phyloP scores from a whole-genome alignment of 2,797 vertebrate genomes.

The Smutsia temminckii region DNA sequence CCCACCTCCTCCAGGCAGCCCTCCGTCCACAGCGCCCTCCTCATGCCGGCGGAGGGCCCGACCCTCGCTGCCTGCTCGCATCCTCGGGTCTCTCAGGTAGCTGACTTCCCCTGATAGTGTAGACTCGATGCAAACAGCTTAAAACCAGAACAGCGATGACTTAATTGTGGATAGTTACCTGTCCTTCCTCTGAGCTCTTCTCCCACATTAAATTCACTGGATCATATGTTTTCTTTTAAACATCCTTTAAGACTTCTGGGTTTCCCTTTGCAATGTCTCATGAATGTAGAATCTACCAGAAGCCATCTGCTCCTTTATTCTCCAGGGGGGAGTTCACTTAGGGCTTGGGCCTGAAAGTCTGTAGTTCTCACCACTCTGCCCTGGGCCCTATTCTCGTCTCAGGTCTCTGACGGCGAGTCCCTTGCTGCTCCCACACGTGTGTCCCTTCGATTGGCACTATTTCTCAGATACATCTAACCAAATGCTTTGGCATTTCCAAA shows the following conservation, averaged over 20 bases:
- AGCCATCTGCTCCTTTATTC: neutral
- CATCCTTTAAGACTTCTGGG: conserved; percentile 1
- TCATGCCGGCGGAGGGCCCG: too few species aligned
- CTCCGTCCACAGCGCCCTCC: too few species aligned
- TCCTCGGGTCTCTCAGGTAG: too few species aligned
- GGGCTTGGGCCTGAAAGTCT: neutral
- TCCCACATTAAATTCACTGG: neutral
- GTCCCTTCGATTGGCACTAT: neutral
- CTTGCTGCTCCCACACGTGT: rapidly evolving
- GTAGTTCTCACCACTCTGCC: neutral
- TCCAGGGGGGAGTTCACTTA: neutral
- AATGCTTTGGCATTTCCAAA: neutral
- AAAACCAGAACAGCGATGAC: neutral
- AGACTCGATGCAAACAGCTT: neutral
- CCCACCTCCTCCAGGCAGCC: too few species aligned
- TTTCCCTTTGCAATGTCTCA: neutral
- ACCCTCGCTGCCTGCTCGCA: too few species aligned
- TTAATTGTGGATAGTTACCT: neutral
- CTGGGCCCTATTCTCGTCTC: neutral
- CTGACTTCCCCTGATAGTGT: too few species aligned
- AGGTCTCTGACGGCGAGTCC: neutral
- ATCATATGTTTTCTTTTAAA: neutral
- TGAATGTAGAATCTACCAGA: neutral
- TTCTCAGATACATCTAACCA: neutral
- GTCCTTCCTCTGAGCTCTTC: neutral